Conservation (phyloP, 1,140 invertebrate species). For the Nasonia vitripennis region DNA sequence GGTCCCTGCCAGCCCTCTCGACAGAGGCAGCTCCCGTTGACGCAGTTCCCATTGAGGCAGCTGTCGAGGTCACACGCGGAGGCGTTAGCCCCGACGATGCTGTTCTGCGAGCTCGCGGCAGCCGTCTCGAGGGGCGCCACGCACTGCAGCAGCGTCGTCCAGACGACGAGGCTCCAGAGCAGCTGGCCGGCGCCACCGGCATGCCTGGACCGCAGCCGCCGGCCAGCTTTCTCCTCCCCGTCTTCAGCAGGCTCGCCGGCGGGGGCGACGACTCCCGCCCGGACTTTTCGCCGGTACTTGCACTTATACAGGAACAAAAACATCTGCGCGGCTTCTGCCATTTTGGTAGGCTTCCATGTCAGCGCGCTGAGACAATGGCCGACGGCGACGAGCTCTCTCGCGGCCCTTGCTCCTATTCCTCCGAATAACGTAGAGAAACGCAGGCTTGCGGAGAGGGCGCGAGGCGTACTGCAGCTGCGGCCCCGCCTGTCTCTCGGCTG, state of each 20-base stretch:
- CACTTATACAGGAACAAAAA: conserved; percentile 90
- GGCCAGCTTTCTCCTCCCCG: neutral
- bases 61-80: conserved; percentile 58
- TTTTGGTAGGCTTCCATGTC: conserved; percentile 77
- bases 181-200: conserved; percentile 49
- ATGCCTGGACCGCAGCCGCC: conserved; percentile 39
- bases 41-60: conserved; percentile 85
- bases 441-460: no score
- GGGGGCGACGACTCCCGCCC: conserved; percentile 68
- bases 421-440: no score
- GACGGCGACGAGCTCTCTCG: conserved; percentile 61
- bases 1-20: conserved; percentile 92
- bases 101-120: conserved; percentile 55
- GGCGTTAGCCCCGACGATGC: conserved; percentile 8
- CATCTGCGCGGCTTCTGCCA: conserved; percentile 87
- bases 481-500: neutral
- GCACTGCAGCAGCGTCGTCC: conserved; percentile 56
- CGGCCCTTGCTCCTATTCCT: no score
- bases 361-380: conserved; percentile 68
- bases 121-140: conserved; percentile 51
- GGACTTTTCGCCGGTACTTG: conserved; percentile 81
- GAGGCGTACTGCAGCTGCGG: neutral
- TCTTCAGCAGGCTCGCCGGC: conserved; percentile 51
- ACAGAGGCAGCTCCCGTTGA: conserved; percentile 91
- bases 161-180: conserved; percentile 52